Conservation (phyloP, 2,113 vertebrate species). For the Ovibos moschatus region DNA sequence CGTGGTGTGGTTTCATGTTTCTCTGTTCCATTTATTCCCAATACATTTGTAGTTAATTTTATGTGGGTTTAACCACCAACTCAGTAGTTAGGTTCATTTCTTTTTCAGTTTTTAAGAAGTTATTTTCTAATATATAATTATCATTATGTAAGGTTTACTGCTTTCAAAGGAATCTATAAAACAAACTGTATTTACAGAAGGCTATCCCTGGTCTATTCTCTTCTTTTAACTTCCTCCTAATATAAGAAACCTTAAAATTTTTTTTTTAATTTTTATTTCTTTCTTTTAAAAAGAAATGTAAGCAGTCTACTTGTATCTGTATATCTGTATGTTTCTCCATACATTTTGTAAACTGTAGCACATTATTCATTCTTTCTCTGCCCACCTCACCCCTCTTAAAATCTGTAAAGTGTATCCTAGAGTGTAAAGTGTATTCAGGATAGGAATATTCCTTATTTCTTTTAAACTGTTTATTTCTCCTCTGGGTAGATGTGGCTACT, state of each 20-base stretch:
- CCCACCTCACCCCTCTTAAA: background rate
- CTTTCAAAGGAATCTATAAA: background rate
- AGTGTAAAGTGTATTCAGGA: background rate
- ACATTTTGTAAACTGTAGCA: background rate
- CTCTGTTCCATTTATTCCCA: slow-evolving; percentile 9
- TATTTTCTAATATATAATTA: background rate
- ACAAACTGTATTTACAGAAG: background rate
- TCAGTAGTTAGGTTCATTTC: background rate
- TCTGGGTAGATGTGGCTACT: background rate
- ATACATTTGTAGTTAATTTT: slow-evolving; percentile 21
- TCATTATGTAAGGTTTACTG: background rate
- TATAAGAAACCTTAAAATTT: background rate
- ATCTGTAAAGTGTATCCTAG: background rate
- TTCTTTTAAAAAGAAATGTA: background rate
- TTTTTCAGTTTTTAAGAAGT: slow-evolving; percentile 36
- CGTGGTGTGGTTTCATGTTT: background rate
- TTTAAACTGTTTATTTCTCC: background rate
- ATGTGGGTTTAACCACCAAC: background rate
- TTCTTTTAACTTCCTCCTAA: background rate
- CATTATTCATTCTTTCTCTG: background rate
- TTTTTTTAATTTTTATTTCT: background rate
- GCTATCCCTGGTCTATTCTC: background rate
- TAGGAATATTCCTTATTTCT: slow-evolving; percentile 7
- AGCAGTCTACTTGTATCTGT: background rate
- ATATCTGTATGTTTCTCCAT: background rate